Evolutionary conservation across 2,888 invertebrate genomes (phyloP).

Genomic region (Melolontha melolontha): DNA sequence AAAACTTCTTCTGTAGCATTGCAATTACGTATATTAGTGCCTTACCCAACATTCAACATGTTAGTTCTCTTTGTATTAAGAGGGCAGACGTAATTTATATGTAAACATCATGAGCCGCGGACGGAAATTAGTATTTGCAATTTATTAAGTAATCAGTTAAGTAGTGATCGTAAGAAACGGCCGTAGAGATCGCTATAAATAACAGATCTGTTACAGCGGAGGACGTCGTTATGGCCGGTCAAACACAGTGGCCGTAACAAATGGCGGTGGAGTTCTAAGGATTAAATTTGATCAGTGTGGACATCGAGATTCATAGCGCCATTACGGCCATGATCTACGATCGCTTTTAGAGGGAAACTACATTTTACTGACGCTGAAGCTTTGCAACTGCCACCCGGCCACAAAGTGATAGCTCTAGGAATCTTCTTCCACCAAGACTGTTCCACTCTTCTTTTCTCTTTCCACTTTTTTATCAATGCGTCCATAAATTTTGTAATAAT

Average conservation of each 20-base stretch:
- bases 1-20: background rate
- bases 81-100: conserved; percentile 33
- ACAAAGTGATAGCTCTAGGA: conserved; percentile 52
- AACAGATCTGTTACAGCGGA: conserved; percentile 51
- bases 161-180: conserved; percentile 53
- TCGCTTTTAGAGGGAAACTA: conserved; percentile 63
- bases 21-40: background rate
- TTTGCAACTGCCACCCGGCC: conserved; percentile 53
- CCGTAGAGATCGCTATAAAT: conserved; percentile 51
- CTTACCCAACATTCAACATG: conserved; percentile 2
- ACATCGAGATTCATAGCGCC: conserved; percentile 68
- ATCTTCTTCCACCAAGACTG: conserved; percentile 32
- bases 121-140: conserved; percentile 43
- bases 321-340: conserved; percentile 67
- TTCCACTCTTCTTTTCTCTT: conserved; percentile 37
- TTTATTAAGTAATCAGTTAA: conserved; percentile 53
- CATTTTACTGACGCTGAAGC: conserved; percentile 54
- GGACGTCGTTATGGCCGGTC: conserved; percentile 58
- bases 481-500: conserved; percentile 42
- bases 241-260: conserved; percentile 56
- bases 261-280: conserved; percentile 62
- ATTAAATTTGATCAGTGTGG: conserved; percentile 68
- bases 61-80: conserved; percentile 23
- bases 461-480: conserved; percentile 41
- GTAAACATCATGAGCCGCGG: conserved; percentile 25